phyloP scores from a whole-genome alignment of 2,797 vertebrate species.

The Mus spretus region DNA sequence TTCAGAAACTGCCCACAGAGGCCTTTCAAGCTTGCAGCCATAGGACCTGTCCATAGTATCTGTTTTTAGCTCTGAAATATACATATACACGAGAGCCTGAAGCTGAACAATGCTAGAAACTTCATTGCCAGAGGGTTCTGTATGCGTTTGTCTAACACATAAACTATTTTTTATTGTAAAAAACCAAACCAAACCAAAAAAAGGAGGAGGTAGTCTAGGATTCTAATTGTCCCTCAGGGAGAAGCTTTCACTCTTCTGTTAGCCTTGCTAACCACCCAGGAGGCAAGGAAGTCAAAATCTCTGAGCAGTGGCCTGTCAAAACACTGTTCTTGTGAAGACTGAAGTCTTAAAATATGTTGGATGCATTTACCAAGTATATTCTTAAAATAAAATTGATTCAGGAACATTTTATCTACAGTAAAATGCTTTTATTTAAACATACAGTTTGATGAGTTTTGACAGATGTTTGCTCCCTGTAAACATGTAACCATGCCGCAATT shows the following conservation, averaged over 20 bases:
- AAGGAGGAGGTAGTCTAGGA: background rate
- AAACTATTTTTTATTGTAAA: slow-evolving; percentile 47
- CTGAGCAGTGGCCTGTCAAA: slow-evolving; percentile 48
- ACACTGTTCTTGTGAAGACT: background rate
- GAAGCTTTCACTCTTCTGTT: background rate
- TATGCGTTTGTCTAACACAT: background rate
- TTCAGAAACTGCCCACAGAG: background rate
- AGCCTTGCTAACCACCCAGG: slow-evolving; percentile 40
- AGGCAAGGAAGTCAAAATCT: slow-evolving; percentile 12
- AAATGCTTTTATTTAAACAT: slow-evolving; percentile 17
- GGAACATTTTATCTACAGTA: slow-evolving; percentile 27
- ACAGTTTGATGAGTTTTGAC: slow-evolving; percentile 49
- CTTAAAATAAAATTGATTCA: slow-evolving; percentile 47
- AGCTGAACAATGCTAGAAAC: background rate
- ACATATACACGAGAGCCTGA: no score
- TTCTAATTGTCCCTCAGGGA: slow-evolving; percentile 16
- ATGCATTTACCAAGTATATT: background rate
- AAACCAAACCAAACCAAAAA: background rate
- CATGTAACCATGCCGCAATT: background rate
- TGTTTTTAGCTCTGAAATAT: background rate
- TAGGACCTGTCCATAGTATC: background rate
- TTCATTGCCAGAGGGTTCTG: background rate
- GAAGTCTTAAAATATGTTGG: slow-evolving; percentile 33
- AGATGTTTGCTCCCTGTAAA: background rate
- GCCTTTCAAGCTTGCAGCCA: background rate